These are phyloP conservation scores for Hypothenemus hampei DNA, from an alignment of 1,140 invertebrate species.

Conservation along the genomic window DNA sequence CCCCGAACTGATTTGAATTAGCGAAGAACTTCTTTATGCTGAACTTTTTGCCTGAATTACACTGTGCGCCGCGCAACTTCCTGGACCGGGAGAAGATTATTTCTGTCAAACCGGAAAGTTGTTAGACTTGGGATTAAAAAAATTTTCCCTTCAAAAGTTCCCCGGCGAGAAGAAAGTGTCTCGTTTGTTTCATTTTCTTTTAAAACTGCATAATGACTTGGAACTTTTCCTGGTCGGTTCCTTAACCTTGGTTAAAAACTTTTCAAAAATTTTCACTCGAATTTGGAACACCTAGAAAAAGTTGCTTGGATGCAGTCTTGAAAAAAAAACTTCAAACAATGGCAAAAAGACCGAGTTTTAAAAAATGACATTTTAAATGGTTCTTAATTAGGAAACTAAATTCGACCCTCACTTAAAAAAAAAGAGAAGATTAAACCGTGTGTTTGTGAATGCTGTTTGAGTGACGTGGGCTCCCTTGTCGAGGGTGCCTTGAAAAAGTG, in stretches of 20 bases:
- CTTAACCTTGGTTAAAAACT: slow-evolving; percentile 8
- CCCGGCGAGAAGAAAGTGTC: slow-evolving; percentile 14
- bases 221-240: slow-evolving; percentile 11
- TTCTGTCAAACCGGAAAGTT: slow-evolving; percentile 22
- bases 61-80: slow-evolving; percentile 7
- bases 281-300: no score
- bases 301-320: no score
- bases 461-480: slow-evolving; percentile 37
- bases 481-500: slow-evolving; percentile 34
- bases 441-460: slow-evolving; percentile 46
- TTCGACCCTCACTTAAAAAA: slow-evolving; percentile 44
- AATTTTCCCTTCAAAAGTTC: slow-evolving; percentile 20
- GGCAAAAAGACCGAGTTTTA: slow-evolving; percentile 25
- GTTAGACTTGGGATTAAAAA: slow-evolving; percentile 21
- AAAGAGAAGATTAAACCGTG: slow-evolving; percentile 46
- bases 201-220: slow-evolving; percentile 9
- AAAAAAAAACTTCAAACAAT: no score
- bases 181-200: slow-evolving; percentile 14
- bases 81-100: slow-evolving; percentile 22
- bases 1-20: slow-evolving; percentile 36
- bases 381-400: slow-evolving; percentile 46
- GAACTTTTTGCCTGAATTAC: slow-evolving; percentile 23
- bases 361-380: slow-evolving; percentile 46
- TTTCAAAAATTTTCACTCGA: background rate
- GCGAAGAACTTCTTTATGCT: slow-evolving; percentile 35